Conservation (phyloP, 2,113 vertebrate species). For the Tor tambroides region DNA sequence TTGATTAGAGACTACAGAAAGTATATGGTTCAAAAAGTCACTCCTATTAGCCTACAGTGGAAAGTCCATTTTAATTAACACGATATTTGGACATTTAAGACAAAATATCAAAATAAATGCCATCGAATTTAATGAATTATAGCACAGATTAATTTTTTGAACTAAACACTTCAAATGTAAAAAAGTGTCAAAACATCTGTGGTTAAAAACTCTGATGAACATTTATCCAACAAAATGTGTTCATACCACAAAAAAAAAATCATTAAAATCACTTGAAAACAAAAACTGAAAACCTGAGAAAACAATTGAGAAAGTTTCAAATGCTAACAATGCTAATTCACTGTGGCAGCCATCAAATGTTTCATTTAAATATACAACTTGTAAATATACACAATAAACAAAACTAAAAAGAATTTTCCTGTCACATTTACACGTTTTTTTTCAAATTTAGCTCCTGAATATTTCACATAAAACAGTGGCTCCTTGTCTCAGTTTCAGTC, state of each 20-base stretch:
- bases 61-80: not conserved
- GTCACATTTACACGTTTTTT: too few relatives aligned
- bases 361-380: too few relatives aligned
- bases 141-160: too few relatives aligned
- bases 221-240: not conserved
- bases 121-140: too few relatives aligned
- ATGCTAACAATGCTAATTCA: constrained; percentile 22
- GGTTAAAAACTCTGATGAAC: not conserved
- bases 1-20: not conserved
- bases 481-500: constrained; percentile 10
- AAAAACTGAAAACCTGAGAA: not conserved
- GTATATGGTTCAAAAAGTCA: not conserved
- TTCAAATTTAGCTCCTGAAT: too few relatives aligned
- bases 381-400: too few relatives aligned
- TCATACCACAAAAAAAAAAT: not conserved
- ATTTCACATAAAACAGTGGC: not conserved
- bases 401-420: too few relatives aligned
- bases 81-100: too few relatives aligned
- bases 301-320: not conserved
- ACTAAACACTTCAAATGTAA: too few relatives aligned
- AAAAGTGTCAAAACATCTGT: not conserved
- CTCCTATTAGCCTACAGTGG: not conserved
- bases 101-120: too few relatives aligned
- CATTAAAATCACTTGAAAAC: too few relatives aligned
- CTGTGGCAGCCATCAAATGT: too few relatives aligned